A percentile compares a stretch with the other conserved stretches of the same genome.
phyloP scores from a whole-genome alignment of 2,113 vertebrate species.

The Formicarius rufipectus region DNA sequence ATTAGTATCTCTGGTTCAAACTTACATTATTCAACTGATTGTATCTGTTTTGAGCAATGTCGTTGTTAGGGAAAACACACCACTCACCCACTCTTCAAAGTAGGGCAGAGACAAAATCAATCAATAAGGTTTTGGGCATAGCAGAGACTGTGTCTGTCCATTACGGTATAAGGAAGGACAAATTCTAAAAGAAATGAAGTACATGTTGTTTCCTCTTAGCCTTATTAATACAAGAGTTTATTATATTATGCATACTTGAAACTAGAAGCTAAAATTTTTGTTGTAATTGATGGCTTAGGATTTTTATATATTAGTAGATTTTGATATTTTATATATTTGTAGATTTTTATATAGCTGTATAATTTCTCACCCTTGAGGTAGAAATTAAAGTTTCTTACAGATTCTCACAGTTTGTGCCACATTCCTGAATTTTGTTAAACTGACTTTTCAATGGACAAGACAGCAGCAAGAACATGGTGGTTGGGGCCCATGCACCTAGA shows the following conservation, averaged over 20 bases:
- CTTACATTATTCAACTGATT: not conserved
- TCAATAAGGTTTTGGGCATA: not conserved
- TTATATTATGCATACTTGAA: not conserved
- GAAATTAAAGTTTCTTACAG: no score
- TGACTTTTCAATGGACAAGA: no score
- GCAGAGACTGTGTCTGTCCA: not conserved
- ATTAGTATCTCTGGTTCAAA: not conserved
- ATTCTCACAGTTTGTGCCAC: no score
- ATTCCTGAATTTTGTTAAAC: no score
- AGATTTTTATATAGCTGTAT: no score
- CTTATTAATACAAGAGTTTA: not conserved
- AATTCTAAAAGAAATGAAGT: not conserved
- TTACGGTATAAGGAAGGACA: not conserved
- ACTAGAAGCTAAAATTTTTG: not conserved
- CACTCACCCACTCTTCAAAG: not conserved
- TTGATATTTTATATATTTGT: no score
- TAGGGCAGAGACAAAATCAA: not conserved
- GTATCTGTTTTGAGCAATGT: not conserved
- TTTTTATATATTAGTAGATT: no score
- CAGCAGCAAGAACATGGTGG: no score
- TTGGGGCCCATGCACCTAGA: no score
- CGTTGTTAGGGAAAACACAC: not conserved
- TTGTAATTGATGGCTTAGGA: not conserved
- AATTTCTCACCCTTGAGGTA: no score
- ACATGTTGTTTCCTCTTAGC: not conserved